Evolutionary conservation across 2,888 invertebrate species (phyloP).

Genomic region (Zonitis immaculata): DNA sequence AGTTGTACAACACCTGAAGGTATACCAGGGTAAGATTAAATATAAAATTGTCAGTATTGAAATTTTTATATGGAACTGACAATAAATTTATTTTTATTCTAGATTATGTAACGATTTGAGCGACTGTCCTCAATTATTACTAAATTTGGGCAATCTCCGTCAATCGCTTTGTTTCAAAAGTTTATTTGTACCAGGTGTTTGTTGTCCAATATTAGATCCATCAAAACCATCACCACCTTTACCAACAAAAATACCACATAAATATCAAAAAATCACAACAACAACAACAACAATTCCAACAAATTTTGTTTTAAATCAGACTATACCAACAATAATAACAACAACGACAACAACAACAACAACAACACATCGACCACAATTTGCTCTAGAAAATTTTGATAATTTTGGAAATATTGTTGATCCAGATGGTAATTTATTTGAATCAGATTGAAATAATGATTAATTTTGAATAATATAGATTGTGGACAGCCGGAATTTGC

Average conservation of each 20-base stretch:
- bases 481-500: conserved; percentile 80
- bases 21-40: conserved; percentile 55
- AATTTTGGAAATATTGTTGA: conserved; percentile 49
- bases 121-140: conserved; percentile 77
- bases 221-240: conserved; percentile 41
- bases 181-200: conserved; percentile 86
- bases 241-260: conserved; percentile 1
- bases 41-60: background rate
- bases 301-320: conserved; percentile 3
- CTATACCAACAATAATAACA: conserved; percentile 11
- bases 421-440: conserved; percentile 49
- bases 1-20: conserved; percentile 82
- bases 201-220: conserved; percentile 61
- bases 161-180: conserved; percentile 89
- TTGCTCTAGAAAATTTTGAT: conserved; percentile 13
- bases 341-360: conserved; percentile 31
- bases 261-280: background rate
- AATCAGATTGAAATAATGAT: background rate
- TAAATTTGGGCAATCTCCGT: conserved; percentile 75
- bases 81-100: conserved; percentile 20
- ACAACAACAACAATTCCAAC: background rate
- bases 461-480: conserved; percentile 50
- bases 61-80: background rate
- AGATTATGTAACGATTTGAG: conserved; percentile 78
- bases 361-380: conserved; percentile 33